Evolutionary conservation across 2,113 vertebrate species (phyloP).

Genomic region (Herpetotheres cachinnans): DNA sequence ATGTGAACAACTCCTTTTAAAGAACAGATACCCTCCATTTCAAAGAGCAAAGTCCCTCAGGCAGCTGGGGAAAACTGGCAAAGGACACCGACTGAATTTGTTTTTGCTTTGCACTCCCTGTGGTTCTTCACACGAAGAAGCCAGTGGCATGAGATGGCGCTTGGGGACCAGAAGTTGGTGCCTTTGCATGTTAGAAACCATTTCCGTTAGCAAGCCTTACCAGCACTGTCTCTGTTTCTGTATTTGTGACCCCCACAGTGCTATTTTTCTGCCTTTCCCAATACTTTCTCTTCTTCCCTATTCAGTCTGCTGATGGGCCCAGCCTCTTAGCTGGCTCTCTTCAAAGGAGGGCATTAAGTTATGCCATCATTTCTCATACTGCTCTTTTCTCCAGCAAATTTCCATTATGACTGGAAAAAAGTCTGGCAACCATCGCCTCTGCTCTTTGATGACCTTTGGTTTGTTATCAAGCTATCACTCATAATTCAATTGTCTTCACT

Average conservation of each 20-base stretch:
- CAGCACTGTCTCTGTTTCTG: neutral
- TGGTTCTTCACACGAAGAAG: neutral
- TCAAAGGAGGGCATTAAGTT: slow-evolving; percentile 17
- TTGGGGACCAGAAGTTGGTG: neutral
- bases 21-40: slow-evolving; percentile 10
- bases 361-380: neutral
- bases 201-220: slow-evolving; percentile 3
- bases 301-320: neutral
- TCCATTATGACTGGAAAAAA: neutral
- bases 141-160: neutral
- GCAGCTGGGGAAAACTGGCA: slow-evolving; percentile 14
- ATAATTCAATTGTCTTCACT: neutral
- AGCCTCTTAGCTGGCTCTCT: neutral
- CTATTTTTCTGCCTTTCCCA: slow-evolving; percentile 42
- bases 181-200: neutral
- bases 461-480: neutral
- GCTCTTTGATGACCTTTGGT: slow-evolving; percentile 19
- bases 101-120: neutral
- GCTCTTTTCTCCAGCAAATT: slow-evolving; percentile 20
- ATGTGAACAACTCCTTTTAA: slow-evolving; percentile 45
- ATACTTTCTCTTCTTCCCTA: slow-evolving; percentile 38
- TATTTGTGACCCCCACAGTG: slow-evolving; percentile 13
- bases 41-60: slow-evolving; percentile 18
- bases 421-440: neutral
- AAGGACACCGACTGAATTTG: neutral